Evolutionary conservation across 2,797 vertebrate genomes (phyloP).

Genomic region (Odontamblyopus lacepedii): DNA sequence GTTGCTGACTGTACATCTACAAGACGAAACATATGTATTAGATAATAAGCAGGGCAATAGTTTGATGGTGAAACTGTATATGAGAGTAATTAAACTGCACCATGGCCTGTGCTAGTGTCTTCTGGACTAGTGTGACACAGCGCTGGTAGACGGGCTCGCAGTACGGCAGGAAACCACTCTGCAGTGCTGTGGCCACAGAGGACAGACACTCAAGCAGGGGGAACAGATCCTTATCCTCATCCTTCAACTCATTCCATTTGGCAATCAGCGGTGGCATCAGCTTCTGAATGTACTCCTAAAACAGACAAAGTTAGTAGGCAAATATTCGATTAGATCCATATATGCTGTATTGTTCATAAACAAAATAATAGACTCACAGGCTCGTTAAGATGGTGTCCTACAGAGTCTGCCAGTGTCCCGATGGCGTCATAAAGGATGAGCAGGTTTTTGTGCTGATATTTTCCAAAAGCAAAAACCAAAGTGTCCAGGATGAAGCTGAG

Average conservation of each 20-base stretch:
- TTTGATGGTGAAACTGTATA: not conserved
- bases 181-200: slow-evolving; percentile 91
- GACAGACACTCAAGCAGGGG: slow-evolving; percentile 91
- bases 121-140: slow-evolving; percentile 94
- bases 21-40: not conserved
- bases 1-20: slow-evolving; percentile 95
- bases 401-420: slow-evolving; percentile 91
- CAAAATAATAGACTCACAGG: slow-evolving; percentile 71
- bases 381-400: slow-evolving; percentile 95
- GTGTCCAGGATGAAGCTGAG: slow-evolving; percentile 95
- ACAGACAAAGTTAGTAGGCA: not conserved
- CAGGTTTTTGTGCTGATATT: slow-evolving; percentile 97
- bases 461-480: slow-evolving; percentile 92
- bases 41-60: not conserved
- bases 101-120: slow-evolving; percentile 94
- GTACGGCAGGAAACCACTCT: slow-evolving; percentile 94
- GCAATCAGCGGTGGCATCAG: slow-evolving; percentile 95
- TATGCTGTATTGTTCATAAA: not conserved
- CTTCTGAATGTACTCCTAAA: slow-evolving; percentile 95
- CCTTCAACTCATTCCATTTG: slow-evolving; percentile 96
- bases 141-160: slow-evolving; percentile 96
- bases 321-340: not conserved
- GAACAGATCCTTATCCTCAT: slow-evolving; percentile 95
- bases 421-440: slow-evolving; percentile 96
- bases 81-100: slow-evolving; percentile 62